Base-by-base conservation (phyloP, 2,797 vertebrate species). In the Sparus aurata region DNA sequence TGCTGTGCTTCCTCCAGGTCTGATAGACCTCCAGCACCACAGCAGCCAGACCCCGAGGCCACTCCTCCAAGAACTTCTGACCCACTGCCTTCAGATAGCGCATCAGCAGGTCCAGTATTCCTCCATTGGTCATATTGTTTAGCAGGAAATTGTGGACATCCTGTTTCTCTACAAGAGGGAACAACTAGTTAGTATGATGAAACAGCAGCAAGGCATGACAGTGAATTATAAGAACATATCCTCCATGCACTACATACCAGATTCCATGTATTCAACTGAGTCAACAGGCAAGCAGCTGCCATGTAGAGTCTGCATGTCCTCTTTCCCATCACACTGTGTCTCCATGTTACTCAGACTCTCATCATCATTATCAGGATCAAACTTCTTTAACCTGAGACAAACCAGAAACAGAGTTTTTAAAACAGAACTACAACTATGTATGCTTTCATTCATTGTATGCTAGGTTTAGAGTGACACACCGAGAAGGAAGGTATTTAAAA, bases 41-140 rank as follows among this genome's bases (percentile, higher is more conserved):
- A 41, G 96, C 92, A 0, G 94, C 86, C 82, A 99, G 90, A 13
- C 97, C 97, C 0, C 93, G 91, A 0, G 98, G 98, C 98, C 98
- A 99, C 82, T 95, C 96, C 86, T 96, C 93, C 82, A 96, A 86
- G 85, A 98, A 99, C 91, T 92, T 97, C 68, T 95, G 96, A 79
- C 97, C 97, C 87, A 99, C 95, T 12, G 94, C 95, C 91, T 99
- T 99, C 69, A 99, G 93, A n/a, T 97, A 99, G 60, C 95, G 95
- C 95, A 99, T 93, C 96, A 99, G 96, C 87, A 99, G 94, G 72
- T 99, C 98, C 88, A 99, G 93, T 34, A 98, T 94, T 2, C 98
- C 98, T 1, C 98, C 97, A 0, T 99, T 99, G 86, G 90, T 93
- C 93, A 97, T 91, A 84, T 97, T 97, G 66, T 93, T 94, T 64